These are phyloP conservation scores for Brenthis daphne DNA, from an alignment of 2,888 invertebrate species.

Conservation along the genomic window DNA sequence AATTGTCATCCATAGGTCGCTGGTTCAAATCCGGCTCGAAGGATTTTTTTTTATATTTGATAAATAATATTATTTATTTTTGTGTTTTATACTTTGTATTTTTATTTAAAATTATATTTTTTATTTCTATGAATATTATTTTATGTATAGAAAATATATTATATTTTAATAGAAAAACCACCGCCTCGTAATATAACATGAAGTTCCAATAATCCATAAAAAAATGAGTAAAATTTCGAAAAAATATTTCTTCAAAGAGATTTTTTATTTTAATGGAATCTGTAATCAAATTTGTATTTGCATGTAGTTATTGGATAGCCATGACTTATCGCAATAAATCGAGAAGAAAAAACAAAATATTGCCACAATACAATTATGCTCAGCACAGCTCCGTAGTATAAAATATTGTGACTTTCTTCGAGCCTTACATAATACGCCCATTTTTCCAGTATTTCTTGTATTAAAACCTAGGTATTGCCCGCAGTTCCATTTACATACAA, in stretches of 20 bases:
- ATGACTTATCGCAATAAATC: slow-evolving; percentile 11
- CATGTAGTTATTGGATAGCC: background rate
- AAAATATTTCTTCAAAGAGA: too few species aligned
- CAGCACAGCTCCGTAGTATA: slow-evolving; percentile 8
- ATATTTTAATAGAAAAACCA: too few species aligned
- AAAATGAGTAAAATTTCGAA: too few species aligned
- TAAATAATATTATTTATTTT: background rate
- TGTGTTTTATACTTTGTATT: background rate
- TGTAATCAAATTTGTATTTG: too few species aligned
- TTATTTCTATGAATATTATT: background rate
- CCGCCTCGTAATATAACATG: too few species aligned
- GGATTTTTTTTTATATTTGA: slow-evolving; percentile 24
- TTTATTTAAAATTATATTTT: background rate
- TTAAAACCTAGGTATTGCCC: too few species aligned
- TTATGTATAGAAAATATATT: too few species aligned
- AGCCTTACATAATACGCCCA: background rate
- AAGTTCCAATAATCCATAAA: too few species aligned
- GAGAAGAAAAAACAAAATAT: slow-evolving; percentile 12
- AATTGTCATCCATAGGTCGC: slow-evolving; percentile 82
- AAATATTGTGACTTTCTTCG: slow-evolving; percentile 15
- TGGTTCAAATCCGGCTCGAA: slow-evolving; percentile 84
- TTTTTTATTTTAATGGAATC: too few species aligned
- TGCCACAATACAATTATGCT: slow-evolving; percentile 14
- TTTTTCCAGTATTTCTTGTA: too few species aligned
- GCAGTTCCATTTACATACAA: background rate